Evolutionary conservation across 1,140 invertebrate genomes (phyloP).

Genomic region (Drosophila ananassae): DNA sequence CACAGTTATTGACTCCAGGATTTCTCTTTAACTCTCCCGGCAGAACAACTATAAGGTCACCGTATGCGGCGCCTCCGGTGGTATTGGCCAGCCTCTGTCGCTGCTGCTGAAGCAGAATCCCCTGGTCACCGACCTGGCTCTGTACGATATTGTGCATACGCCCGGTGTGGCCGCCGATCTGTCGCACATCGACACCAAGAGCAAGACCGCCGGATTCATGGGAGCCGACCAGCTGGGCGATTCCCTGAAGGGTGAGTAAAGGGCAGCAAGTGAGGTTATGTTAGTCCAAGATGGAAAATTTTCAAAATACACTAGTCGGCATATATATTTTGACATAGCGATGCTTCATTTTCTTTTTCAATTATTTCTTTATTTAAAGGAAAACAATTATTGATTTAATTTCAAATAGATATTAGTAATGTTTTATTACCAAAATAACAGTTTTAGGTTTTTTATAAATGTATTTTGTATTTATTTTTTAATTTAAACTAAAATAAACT

Average conservation of each 20-base stretch:
- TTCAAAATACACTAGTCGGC: too few species aligned
- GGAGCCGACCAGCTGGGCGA: slow-evolving; percentile 89
- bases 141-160: slow-evolving; percentile 98
- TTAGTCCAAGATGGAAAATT: slow-evolving; percentile 33
- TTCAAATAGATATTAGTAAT: too few species aligned
- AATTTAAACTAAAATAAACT: too few species aligned
- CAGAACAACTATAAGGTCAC: slow-evolving; percentile 91
- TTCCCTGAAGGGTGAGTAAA: slow-evolving; percentile 85
- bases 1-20: neutral
- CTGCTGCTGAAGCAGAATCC: slow-evolving; percentile 97
- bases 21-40: neutral
- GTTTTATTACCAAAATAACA: too few species aligned
- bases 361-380: too few species aligned
- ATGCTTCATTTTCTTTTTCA: too few species aligned
- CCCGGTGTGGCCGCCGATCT: slow-evolving; percentile 99
- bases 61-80: slow-evolving; percentile 97
- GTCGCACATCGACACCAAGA: slow-evolving; percentile 96
- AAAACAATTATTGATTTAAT: too few species aligned
- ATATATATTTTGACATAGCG: too few species aligned
- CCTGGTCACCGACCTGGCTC: slow-evolving; percentile 91
- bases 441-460: too few species aligned
- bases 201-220: slow-evolving; percentile 92
- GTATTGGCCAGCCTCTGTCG: slow-evolving; percentile 98
- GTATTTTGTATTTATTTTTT: too few species aligned
- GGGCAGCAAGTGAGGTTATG: slow-evolving; percentile 65